A percentile compares a stretch with the other conserved stretches of the same genome.
phyloP scores from a whole-genome alignment of 2,113 vertebrate genomes.

The Rhinopomastus cyanomelas region DNA sequence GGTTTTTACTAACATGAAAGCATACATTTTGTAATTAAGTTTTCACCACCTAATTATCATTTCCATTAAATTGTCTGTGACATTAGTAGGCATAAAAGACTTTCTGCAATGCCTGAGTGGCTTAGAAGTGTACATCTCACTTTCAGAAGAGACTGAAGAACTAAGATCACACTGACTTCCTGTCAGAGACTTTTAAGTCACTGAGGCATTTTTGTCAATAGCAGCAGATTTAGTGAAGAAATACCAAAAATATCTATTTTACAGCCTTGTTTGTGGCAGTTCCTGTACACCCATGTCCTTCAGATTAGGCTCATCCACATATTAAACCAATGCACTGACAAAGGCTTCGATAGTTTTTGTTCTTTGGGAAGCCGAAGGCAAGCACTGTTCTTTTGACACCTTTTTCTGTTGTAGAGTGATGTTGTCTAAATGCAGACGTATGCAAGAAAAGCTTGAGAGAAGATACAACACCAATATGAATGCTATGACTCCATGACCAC shows the following conservation, averaged over 20 bases:
- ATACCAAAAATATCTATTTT: neutral
- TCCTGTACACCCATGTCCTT: neutral
- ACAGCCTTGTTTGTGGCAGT: neutral
- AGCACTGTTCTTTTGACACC: neutral
- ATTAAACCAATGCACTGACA: neutral
- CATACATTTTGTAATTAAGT: constrained; percentile 29
- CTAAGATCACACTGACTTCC: neutral
- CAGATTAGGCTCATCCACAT: neutral
- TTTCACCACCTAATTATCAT: constrained; percentile 23
- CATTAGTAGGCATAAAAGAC: constrained; percentile 18
- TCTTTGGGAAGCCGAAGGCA: neutral
- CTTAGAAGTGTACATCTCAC: neutral
- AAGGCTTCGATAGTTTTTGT: neutral
- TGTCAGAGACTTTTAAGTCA: neutral
- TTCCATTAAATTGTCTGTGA: constrained; percentile 27
- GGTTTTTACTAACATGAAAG: constrained; percentile 44
- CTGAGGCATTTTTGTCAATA: neutral
- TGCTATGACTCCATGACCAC: too few relatives aligned
- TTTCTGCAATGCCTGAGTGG: neutral
- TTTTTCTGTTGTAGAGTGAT: neutral
- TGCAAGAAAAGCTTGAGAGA: neutral
- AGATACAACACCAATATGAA: neutral
- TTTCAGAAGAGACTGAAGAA: neutral
- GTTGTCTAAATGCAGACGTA: neutral
- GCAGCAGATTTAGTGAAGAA: neutral